Base-by-base conservation (phyloP, 2,113 vertebrate species). In the Bagarius yarrelli region DNA sequence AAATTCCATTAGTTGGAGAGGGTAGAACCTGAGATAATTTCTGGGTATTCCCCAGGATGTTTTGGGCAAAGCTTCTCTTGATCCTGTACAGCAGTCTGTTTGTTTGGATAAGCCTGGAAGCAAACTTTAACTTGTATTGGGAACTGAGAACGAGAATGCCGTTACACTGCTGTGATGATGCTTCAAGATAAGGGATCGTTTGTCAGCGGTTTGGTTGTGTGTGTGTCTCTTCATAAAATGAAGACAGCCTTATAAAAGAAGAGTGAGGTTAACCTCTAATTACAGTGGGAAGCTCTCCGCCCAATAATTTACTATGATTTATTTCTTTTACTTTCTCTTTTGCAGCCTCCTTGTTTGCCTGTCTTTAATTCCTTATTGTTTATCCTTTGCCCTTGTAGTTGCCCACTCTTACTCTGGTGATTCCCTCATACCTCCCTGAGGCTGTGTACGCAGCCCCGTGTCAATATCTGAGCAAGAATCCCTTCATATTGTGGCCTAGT, bases 211-310 rank as follows among this genome's bases (percentile, higher is more conserved):
- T 34, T 30, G 12, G 11, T 6, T 69, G 30, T 79, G 40, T 14
- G 6, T 60, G 36, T 47, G 40, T 53, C 60, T 79, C 67, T 79
- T 73, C 70, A 78, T 86, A 76, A 87, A 85, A 84, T 78, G 66
- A 74, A 23, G 15, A 40, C 64, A 32, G 59, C 61, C 70, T 78
- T 82, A 83, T 85, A 88, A 87, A 87, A 83, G 76, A 67, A 85
- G 76, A 72, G 72, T 82, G 88, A 89, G 90, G 89, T 90, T 91
- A 90, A 89, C 88, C 87, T 85, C 88, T 87, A 88, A 86, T 81
- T 87, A 80, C 72, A 87, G 87, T 74, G 72, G 81, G 64, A 85
- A 83, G 60, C 73, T 69, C 15, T 18, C 32, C 60, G 61, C 80
- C 82, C 80, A 81, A 61, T 52, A 55, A 69, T 78, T 57, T 32